Base-by-base conservation (phyloP, 2,888 invertebrate genomes). In the Zelleria hepariella region DNA sequence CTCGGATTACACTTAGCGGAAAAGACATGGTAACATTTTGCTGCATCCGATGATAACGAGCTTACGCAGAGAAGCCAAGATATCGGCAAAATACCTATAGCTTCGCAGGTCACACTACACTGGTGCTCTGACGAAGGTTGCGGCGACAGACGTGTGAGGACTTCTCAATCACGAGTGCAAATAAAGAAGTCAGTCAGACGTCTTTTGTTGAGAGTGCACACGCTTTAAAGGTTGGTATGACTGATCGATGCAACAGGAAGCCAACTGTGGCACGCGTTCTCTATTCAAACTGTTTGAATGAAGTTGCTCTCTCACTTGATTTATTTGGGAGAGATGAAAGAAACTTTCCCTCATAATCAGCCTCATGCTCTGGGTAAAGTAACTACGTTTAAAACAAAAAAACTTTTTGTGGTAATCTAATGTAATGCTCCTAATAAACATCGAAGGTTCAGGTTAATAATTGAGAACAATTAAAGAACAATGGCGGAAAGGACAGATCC, bases 101-200 rank as follows among this genome's bases (percentile, higher is more conserved):
- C 5, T 32, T 15, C 15, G 47, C n/a, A 26, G 59, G 18, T 47
- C 59, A 21, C 18, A 7, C n/a, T 15, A 23, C 32, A 25, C 21
- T 53, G 58, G 58, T 18, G 58, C 20, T 4, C 18, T 25, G 26
- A 58, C 57, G 59, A 60, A 73, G 71, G 69, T 69, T 66, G 69
- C 70, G 68, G 71, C 73, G 75, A 68, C 67, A 67, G 65, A 68
- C 73, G 72, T 72, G 72, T 74, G 75, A 75, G 75, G 68, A 75
- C 67, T 70, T 65, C 72, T 74, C 71, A 71, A 75, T 77, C 79
- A 80, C 77, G 78, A 68, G 67, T 62, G 65, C 67, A 74, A 71
- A 72, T 65, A 67, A 57, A 57, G 57, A 47, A 57, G 57, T 57
- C 57, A 57, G 57, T 57, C 57, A 56, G 56, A 56, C 32, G 48